Evolutionary conservation across 2,888 invertebrate species (phyloP).

Genomic region (Tachina grossa): DNA sequence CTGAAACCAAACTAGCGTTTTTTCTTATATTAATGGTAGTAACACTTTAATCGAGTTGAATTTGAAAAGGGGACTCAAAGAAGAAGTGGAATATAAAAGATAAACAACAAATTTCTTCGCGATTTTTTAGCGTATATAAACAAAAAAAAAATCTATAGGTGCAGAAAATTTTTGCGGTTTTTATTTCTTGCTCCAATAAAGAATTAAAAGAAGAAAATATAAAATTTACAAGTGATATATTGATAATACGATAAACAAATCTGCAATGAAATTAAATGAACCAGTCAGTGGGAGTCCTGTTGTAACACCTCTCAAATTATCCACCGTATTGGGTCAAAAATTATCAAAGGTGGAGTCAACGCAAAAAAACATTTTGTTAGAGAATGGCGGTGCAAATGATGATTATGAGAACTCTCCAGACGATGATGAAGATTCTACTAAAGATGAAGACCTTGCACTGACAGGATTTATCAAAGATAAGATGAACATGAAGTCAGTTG

Average conservation of each 20-base stretch:
- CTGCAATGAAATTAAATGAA: slow-evolving; percentile 78
- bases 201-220: slow-evolving; percentile 21
- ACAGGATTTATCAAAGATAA: slow-evolving; percentile 60
- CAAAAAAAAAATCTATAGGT: slow-evolving; percentile 67
- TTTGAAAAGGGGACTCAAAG: slow-evolving; percentile 28
- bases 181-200: slow-evolving; percentile 36
- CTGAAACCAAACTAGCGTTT: background rate
- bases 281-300: slow-evolving; percentile 69
- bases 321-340: slow-evolving; percentile 65
- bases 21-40: background rate
- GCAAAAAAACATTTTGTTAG: slow-evolving; percentile 46
- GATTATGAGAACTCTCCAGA: slow-evolving; percentile 65
- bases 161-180: slow-evolving; percentile 65
- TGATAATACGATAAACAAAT: background rate
- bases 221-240: background rate
- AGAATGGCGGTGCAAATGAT: slow-evolving; percentile 57
- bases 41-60: slow-evolving; percentile 31
- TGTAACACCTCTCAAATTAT: slow-evolving; percentile 68
- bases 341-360: slow-evolving; percentile 68
- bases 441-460: slow-evolving; percentile 62
- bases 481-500: slow-evolving; percentile 40
- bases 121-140: slow-evolving; percentile 67
- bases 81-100: slow-evolving; percentile 65
- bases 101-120: slow-evolving; percentile 65
- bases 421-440: slow-evolving; percentile 66